A percentile compares a stretch with the other conserved stretches of the same genome.
phyloP scores from a whole-genome alignment of 1,140 invertebrate species.

The Capitella teleta region DNA sequence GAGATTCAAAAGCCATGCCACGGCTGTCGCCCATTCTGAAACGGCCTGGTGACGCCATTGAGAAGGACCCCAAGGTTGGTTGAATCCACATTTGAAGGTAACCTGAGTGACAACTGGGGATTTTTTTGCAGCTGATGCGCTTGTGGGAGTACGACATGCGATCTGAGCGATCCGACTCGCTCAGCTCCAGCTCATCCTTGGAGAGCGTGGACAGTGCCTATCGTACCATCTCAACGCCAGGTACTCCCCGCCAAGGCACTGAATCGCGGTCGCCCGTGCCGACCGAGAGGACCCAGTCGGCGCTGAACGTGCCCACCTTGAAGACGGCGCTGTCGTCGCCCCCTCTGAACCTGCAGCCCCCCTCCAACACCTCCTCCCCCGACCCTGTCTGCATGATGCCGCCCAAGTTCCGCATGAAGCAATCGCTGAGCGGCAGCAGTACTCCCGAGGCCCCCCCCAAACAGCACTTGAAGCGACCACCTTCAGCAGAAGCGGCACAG shows the following conservation, averaged over 20 bases:
- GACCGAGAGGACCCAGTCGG: neutral
- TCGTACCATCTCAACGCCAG: constrained; percentile 2
- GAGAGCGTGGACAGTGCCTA: constrained; percentile 4
- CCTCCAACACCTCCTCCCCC: too few species aligned
- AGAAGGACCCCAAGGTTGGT: neutral
- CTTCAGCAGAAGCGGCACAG: too few species aligned
- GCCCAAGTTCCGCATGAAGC: too few species aligned
- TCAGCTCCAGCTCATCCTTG: constrained; percentile 1
- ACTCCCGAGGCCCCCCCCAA: too few species aligned
- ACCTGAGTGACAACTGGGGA: neutral
- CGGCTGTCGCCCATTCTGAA: neutral
- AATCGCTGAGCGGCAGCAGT: too few species aligned
- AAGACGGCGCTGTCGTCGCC: neutral
- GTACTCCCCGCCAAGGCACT: neutral
- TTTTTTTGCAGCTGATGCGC: too few species aligned
- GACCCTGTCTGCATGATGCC: too few species aligned
- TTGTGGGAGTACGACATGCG: constrained; percentile 20
- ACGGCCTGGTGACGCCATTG: neutral
- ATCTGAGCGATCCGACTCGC: constrained; percentile 2
- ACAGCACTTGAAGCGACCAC: too few species aligned
- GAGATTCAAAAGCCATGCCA: constrained; percentile 2
- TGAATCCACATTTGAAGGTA: neutral
- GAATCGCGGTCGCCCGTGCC: neutral
- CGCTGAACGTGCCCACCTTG: neutral
- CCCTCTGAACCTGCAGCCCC: neutral